Evolutionary conservation across 2,797 vertebrate species (phyloP).

Genomic region (Amblyopsis hoosieri): DNA sequence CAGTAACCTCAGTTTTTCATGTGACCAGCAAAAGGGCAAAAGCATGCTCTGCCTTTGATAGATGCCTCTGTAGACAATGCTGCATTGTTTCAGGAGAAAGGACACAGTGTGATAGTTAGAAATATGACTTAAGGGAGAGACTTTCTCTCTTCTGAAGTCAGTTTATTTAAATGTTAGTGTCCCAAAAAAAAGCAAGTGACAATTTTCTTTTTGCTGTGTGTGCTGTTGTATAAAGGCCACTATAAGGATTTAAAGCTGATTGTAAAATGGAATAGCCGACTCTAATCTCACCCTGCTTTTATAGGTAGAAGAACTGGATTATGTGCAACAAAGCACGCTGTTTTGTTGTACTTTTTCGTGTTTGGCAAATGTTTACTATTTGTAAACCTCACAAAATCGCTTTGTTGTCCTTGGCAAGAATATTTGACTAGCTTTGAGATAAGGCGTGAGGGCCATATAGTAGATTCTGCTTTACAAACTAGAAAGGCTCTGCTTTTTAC

Average conservation of each 20-base stretch:
- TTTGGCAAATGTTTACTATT: constrained; percentile 35
- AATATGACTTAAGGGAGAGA: constrained; percentile 59
- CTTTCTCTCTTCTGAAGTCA: constrained; percentile 35
- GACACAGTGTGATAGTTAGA: constrained; percentile 63
- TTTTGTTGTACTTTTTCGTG: constrained; percentile 27
- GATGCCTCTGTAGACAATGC: constrained; percentile 67
- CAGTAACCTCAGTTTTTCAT: constrained; percentile 52
- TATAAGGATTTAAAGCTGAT: too few species aligned
- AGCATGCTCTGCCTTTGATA: constrained; percentile 53
- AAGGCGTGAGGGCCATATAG: constrained; percentile 55
- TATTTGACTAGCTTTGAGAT: constrained; percentile 52
- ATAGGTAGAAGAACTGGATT: constrained; percentile 26
- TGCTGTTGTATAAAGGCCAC: constrained; percentile 9
- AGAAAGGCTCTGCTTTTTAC: constrained; percentile 32
- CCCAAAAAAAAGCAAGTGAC: constrained; percentile 18
- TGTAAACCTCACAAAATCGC: constrained; percentile 25
- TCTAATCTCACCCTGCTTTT: constrained; percentile 25
- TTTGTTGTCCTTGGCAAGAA: constrained; percentile 37
- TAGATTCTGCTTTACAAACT: constrained; percentile 38
- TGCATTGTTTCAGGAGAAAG: constrained; percentile 75
- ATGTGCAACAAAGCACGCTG: constrained; percentile 24
- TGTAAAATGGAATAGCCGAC: background rate
- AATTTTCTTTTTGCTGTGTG: constrained; percentile 35
- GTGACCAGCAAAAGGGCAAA: constrained; percentile 57
- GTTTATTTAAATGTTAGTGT: constrained; percentile 58